Conservation (phyloP, 1,140 invertebrate genomes). For the Drosophila paulistorum region DNA sequence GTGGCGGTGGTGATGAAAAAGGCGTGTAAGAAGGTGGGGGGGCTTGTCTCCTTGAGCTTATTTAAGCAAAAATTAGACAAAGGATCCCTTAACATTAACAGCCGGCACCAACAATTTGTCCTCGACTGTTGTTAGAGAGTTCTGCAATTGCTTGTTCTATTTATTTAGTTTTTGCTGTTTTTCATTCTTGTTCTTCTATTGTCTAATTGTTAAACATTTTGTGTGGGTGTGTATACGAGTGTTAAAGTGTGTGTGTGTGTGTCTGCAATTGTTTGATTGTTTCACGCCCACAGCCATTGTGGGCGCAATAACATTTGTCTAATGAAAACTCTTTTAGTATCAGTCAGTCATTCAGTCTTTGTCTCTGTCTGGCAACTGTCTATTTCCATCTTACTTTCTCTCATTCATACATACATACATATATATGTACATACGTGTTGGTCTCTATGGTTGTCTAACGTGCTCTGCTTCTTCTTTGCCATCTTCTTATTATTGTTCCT, state of each 20-base stretch:
- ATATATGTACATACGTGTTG: background rate
- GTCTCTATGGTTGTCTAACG: background rate
- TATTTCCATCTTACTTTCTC: constrained; percentile 29
- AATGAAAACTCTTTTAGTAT: constrained; percentile 49
- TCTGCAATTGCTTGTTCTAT: constrained; percentile 49
- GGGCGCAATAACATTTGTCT: constrained; percentile 72
- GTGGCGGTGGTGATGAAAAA: background rate
- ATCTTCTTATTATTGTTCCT: background rate
- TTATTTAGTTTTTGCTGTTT: constrained; percentile 40
- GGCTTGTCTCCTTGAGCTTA: constrained; percentile 56
- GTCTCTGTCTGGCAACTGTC: constrained; percentile 2
- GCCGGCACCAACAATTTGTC: constrained; percentile 71
- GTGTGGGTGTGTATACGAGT: constrained; percentile 22
- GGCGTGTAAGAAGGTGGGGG: constrained; percentile 6
- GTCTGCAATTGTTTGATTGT: constrained; percentile 67
- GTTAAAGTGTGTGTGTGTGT: constrained; percentile 20
- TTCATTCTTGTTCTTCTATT: constrained; percentile 71
- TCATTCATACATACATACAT: background rate
- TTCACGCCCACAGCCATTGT: constrained; percentile 48
- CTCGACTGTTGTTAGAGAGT: constrained; percentile 50
- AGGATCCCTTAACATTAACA: constrained; percentile 32
- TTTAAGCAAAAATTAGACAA: constrained; percentile 58
- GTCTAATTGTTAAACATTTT: constrained; percentile 78
- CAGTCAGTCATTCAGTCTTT: constrained; percentile 1
- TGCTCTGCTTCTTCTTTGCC: background rate